Conservation (phyloP, 2,113 vertebrate species). For the human region GRCh38 chr20:23352501-23353000, state of each 20-base stretch:
- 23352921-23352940: neutral
- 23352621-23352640: conserved; percentile 24
- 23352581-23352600: neutral
- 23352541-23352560: neutral
- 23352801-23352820: neutral
- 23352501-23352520: neutral
- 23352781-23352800: neutral
- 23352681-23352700: neutral
- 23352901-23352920: neutral
- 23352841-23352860: neutral
- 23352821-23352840: neutral
- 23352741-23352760: neutral
- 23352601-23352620: neutral
- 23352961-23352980: neutral
- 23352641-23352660: neutral
- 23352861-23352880: neutral
- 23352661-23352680: neutral
- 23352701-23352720: neutral
- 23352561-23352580: neutral
- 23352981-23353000: neutral
- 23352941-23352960: neutral
- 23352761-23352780: neutral
- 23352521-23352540: neutral
- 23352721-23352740: neutral
- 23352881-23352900: neutral